phyloP scores from a whole-genome alignment of 2,888 invertebrate species.

The Latheticus oryzae region DNA sequence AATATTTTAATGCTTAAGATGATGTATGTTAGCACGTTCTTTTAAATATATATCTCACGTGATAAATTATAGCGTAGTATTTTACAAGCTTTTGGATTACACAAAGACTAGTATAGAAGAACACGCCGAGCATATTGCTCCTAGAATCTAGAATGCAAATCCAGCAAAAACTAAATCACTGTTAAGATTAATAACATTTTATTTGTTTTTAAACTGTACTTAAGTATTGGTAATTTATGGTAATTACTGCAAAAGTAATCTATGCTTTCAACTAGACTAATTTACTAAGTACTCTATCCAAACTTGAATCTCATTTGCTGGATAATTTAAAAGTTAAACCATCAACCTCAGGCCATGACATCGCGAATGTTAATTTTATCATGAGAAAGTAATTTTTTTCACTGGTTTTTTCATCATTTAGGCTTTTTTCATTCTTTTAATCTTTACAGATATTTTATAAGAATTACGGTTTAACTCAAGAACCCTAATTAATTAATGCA shows the following conservation, averaged over 20 bases:
- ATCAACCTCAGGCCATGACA: conserved; percentile 24
- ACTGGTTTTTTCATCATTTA: too few relatives aligned
- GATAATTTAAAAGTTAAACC: conserved; percentile 33
- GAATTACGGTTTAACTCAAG: too few relatives aligned
- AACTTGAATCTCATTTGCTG: conserved; percentile 31
- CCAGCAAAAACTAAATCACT: too few relatives aligned
- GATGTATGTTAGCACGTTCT: conserved; percentile 33
- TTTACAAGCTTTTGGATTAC: conserved; percentile 32
- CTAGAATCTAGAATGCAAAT: too few relatives aligned
- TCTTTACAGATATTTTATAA: too few relatives aligned
- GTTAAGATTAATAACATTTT: conserved; percentile 8
- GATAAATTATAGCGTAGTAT: conserved; percentile 35
- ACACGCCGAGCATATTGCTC: conserved; percentile 16
- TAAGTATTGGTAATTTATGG: conserved; percentile 26
- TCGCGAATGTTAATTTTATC: conserved; percentile 29
- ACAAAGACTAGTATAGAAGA: conserved; percentile 21
- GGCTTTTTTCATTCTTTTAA: conserved; percentile 12
- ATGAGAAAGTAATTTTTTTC: conserved; percentile 22
- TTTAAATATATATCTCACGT: conserved; percentile 26
- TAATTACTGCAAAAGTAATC: conserved; percentile 29
- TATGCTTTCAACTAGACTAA: conserved; percentile 27
- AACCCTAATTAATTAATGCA: too few relatives aligned
- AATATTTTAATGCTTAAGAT: conserved; percentile 26
- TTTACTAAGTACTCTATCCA: conserved; percentile 31
- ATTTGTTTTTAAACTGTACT: conserved; percentile 4